A percentile compares a stretch with the other conserved stretches of the same genome.
Conservation (phyloP, 53 echinoderm and acorn worm genomes). For the Echinarachnius parma region DNA sequence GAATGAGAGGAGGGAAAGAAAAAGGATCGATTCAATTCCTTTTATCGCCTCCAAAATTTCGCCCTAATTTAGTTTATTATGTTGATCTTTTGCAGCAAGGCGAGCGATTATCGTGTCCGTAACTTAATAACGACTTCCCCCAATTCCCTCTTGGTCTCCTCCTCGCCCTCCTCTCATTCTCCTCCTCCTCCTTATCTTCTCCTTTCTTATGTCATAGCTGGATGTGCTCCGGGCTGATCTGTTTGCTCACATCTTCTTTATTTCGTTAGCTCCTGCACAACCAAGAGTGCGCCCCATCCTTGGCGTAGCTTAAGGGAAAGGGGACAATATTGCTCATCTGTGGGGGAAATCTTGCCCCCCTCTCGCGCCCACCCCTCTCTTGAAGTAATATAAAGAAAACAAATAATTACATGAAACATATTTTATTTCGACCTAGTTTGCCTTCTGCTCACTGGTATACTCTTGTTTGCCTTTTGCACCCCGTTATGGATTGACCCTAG, state of each 20-base stretch:
- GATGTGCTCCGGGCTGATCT: slow-evolving; percentile 11
- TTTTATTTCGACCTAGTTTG: too few species aligned
- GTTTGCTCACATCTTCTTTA: slow-evolving; percentile 17
- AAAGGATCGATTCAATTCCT: slow-evolving; percentile 26
- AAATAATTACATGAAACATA: too few species aligned
- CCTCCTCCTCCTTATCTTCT: background rate
- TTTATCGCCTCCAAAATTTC: slow-evolving; percentile 42
- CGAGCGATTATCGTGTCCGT: slow-evolving; percentile 47
- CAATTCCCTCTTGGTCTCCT: slow-evolving; percentile 24
- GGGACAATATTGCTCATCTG: too few species aligned
- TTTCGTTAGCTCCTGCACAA: too few species aligned
- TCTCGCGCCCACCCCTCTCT: too few species aligned
- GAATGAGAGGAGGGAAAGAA: slow-evolving; percentile 5
- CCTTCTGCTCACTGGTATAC: too few species aligned
- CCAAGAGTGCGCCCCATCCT: too few species aligned
- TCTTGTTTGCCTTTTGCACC: too few species aligned
- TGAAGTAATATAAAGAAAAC: too few species aligned
- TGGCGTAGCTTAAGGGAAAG: slow-evolving; percentile 1
- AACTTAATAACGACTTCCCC: slow-evolving; percentile 44
- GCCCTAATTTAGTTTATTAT: slow-evolving; percentile 46
- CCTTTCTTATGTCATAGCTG: background rate
- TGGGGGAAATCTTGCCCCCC: too few species aligned
- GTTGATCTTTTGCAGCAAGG: slow-evolving; percentile 50
- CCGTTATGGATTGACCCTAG: too few species aligned
- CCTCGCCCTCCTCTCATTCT: background rate